Percentiles rank a stretch among this genome's conserved stretches.
phyloP scores from a whole-genome alignment of 2,797 vertebrate genomes.

The Hemitrygon akajei region DNA sequence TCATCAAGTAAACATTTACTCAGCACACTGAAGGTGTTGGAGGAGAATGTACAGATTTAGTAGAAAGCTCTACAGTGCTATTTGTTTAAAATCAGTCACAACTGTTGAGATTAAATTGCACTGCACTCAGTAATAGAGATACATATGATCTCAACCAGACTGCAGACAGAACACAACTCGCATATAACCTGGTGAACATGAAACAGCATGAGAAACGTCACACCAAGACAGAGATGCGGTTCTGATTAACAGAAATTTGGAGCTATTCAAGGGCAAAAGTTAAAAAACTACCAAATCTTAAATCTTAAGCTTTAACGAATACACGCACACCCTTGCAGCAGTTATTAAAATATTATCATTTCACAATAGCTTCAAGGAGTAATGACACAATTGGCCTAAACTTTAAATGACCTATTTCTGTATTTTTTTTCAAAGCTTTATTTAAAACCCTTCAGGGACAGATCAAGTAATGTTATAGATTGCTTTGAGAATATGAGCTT shows the following conservation, averaged over 20 bases:
- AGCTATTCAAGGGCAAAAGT: not conserved
- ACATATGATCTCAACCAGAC: not conserved
- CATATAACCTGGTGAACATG: no score
- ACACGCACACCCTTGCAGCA: not conserved
- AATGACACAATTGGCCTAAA: slow-evolving; percentile 33
- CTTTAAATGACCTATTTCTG: slow-evolving; percentile 33
- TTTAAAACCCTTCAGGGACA: slow-evolving; percentile 30
- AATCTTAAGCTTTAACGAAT: not conserved
- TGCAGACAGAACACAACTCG: not conserved
- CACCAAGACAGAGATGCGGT: not conserved
- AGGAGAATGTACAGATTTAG: not conserved
- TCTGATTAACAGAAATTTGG: not conserved
- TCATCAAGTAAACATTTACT: not conserved
- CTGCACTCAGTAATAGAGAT: not conserved
- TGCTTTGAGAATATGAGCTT: slow-evolving; percentile 11
- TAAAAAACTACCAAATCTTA: not conserved
- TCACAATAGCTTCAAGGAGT: slow-evolving; percentile 31
- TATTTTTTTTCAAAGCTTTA: slow-evolving; percentile 31
- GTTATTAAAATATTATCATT: slow-evolving; percentile 36
- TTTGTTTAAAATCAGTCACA: not conserved
- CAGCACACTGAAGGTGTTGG: not conserved
- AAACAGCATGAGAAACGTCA: not conserved
- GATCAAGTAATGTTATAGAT: slow-evolving; percentile 34
- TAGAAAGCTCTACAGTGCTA: not conserved
- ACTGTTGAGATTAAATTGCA: not conserved